Base-by-base conservation (phyloP, 2,797 vertebrate genomes). In the Anguilla pacifica region DNA sequence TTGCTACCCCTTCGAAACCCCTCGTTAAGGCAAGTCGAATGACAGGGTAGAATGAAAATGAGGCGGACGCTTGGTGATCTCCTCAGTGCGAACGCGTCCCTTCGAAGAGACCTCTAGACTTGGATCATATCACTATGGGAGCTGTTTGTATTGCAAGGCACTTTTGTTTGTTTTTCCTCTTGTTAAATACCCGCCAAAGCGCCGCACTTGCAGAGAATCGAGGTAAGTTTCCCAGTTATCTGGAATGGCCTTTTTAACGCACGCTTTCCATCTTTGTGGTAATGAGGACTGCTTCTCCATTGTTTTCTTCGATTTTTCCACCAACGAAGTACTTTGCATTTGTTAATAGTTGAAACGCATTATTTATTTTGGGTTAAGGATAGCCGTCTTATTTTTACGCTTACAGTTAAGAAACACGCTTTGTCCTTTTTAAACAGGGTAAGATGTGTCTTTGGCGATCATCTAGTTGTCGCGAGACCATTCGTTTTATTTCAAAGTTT, bases 161-260 rank as follows among this genome's bases (percentile, higher is more conserved):
- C 94, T 93, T 96, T 82, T 96, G 96, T 96, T 96, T 96, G 95
- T 95, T 96, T 95, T 95, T 96, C 94, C 95, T 97, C 94, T 92
- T 96, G 95, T 96, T 97, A 95, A 96, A 96, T 93, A 95, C 93
- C 94, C 93, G 94, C 93, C 96, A 96, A 94, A 96, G 94, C 94
- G 88, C 93, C 82, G 94, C 95, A 90, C 94, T 94, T 93, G 91
- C 94, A 92, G 94, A 95, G 92, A 95, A 92, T 94, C 93, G 94
- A 95, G 96, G 96, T 97, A 95, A 94, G 96, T 89, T 89, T 85
- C 84, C 89, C 86, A 90, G 74, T 83, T 88, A 88, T 87, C 85
- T 88, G 86, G 88, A 88, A 89, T 61, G 53, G 88, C 84, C 90
- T 91, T 87, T 91, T 93, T 94, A 93, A 93, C 93, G 93, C 95